These are phyloP conservation scores for Pogonomyrmex californicus DNA, from an alignment of 1,140 invertebrate species.

Conservation along the genomic window DNA sequence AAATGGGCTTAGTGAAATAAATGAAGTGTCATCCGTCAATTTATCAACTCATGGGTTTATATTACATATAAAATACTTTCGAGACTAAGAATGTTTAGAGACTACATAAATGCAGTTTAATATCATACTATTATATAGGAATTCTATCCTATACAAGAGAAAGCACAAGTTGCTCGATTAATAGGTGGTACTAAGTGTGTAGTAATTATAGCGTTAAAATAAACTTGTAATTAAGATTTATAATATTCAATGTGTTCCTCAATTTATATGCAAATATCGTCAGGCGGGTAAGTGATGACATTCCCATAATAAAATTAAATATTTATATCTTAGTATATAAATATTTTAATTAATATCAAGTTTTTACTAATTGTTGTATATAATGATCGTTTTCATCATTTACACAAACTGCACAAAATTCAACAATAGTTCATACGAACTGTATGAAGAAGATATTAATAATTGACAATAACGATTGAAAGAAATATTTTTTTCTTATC, in stretches of 20 bases:
- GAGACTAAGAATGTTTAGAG: slow-evolving; percentile 76
- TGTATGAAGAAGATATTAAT: neutral
- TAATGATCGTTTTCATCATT: neutral
- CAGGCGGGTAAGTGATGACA: neutral
- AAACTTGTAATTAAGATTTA: slow-evolving; percentile 79
- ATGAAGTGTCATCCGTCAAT: slow-evolving; percentile 65
- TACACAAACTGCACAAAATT: neutral
- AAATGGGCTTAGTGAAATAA: slow-evolving; percentile 93
- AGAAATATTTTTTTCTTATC: neutral
- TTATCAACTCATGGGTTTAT: slow-evolving; percentile 79
- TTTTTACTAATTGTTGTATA: slow-evolving; percentile 15
- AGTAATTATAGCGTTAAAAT: slow-evolving; percentile 76
- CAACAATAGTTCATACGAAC: neutral
- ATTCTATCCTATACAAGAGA: slow-evolving; percentile 66
- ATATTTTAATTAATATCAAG: slow-evolving; percentile 20
- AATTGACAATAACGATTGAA: neutral
- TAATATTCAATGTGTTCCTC: slow-evolving; percentile 66
- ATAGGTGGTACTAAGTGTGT: slow-evolving; percentile 73
- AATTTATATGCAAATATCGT: slow-evolving; percentile 34
- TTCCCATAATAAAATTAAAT: slow-evolving; percentile 12
- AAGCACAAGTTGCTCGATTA: slow-evolving; percentile 71
- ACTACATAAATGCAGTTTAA: slow-evolving; percentile 78
- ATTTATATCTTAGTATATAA: slow-evolving; percentile 5
- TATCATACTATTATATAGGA: slow-evolving; percentile 80
- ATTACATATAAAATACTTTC: slow-evolving; percentile 79